A percentile compares a stretch with the other conserved stretches of the same genome.
These are phyloP conservation scores for Bathynomus jamesi DNA, from an alignment of 1,140 invertebrate species.

Conservation along the genomic window DNA sequence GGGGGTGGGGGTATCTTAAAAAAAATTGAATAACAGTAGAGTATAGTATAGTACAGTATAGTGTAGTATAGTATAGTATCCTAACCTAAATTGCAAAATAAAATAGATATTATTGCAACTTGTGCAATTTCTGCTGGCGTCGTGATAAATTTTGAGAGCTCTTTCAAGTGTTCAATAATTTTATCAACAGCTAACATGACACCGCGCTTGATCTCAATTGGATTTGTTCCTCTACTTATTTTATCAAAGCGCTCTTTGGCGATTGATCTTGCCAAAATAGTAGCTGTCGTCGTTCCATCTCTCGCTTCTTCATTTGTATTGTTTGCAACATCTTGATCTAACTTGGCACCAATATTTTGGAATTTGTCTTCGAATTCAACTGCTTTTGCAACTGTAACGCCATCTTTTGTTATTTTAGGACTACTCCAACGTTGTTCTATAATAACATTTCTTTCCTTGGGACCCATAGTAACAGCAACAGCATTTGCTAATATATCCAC, in stretches of 20 bases:
- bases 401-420: constrained; percentile 99
- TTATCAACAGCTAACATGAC: constrained; percentile 95
- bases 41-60: too few relatives aligned
- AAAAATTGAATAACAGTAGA: too few relatives aligned
- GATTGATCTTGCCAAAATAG: constrained; percentile 92
- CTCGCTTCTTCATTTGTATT: constrained; percentile 99
- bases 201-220: constrained; percentile 47
- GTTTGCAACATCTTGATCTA: constrained; percentile 98
- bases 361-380: constrained; percentile 98
- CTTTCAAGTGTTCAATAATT: constrained; percentile 80
- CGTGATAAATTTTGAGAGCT: constrained; percentile 86
- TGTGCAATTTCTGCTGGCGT: constrained; percentile 99
- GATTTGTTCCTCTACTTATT: too few relatives aligned
- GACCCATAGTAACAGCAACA: constrained; percentile 99
- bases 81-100: too few relatives aligned
- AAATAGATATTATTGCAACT: constrained; percentile 99
- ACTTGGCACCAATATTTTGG: constrained; percentile 96
- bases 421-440: constrained; percentile 98
- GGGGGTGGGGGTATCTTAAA: too few relatives aligned
- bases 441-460: constrained; percentile 99
- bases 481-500: constrained; percentile 98
- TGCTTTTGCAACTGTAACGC: constrained; percentile 97
- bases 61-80: too few relatives aligned
- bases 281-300: constrained; percentile 97
- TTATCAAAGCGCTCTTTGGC: constrained; percentile 97